Evolutionary conservation across 2,113 vertebrate genomes (phyloP).

Genomic region (Motacilla alba): DNA sequence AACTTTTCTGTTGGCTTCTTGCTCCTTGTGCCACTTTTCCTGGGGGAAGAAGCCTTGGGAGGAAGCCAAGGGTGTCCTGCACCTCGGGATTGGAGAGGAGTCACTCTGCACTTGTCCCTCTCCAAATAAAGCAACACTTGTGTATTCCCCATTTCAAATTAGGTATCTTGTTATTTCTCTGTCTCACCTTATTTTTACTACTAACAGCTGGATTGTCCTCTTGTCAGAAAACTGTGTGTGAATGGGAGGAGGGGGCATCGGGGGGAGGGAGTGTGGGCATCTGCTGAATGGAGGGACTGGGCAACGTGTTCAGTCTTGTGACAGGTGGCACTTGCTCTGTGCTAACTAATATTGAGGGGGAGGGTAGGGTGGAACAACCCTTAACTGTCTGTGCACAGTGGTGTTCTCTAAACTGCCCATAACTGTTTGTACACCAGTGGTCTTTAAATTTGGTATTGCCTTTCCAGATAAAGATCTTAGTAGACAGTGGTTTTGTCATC

Average conservation of each 20-base stretch:
- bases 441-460: not conserved
- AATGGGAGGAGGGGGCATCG: not conserved
- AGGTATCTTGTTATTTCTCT: not conserved
- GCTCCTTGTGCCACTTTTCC: not conserved
- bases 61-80: not conserved
- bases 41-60: not conserved
- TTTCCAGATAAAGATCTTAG: conserved; percentile 10
- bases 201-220: not conserved
- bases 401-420: not conserved
- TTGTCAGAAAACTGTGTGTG: not conserved
- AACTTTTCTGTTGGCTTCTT: not conserved
- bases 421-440: not conserved
- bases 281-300: not conserved
- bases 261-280: not conserved
- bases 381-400: not conserved
- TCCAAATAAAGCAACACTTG: not conserved
- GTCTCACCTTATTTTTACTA: not conserved
- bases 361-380: not conserved
- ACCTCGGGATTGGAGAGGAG: not conserved
- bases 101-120: not conserved
- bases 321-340: not conserved
- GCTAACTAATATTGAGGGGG: not conserved
- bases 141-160: not conserved
- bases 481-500: not conserved
- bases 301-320: not conserved